Percentiles rank a stretch among this genome's conserved stretches.
These are phyloP conservation scores for Pholis gunnellus DNA, from an alignment of 2,113 vertebrate species.

Conservation along the genomic window DNA sequence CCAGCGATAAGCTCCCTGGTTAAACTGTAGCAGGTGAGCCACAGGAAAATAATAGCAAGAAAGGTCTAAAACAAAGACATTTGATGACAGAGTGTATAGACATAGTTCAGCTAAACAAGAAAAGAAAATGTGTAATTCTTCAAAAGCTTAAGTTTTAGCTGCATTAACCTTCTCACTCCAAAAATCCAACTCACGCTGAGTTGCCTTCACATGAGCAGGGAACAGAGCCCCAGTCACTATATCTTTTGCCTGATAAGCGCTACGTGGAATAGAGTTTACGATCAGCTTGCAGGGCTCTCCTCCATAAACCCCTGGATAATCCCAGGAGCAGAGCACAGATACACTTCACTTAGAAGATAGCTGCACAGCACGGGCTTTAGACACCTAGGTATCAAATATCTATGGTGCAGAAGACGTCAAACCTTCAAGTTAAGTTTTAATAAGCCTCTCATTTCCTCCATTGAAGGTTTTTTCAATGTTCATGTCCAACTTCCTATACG, in stretches of 20 bases:
- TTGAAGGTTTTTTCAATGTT: background rate
- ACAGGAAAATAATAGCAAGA: background rate
- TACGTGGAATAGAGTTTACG: constrained; percentile 59
- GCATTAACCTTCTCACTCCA: constrained; percentile 13
- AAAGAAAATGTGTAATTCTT: background rate
- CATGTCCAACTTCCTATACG: background rate
- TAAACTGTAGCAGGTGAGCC: constrained; percentile 33
- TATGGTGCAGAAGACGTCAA: background rate
- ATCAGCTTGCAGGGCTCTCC: constrained; percentile 52
- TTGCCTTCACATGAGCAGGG: constrained; percentile 65
- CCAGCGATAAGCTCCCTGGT: constrained; percentile 65
- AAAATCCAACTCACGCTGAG: constrained; percentile 61
- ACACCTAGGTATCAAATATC: background rate
- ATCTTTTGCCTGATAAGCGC: constrained; percentile 66
- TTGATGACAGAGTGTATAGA: background rate
- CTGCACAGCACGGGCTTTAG: background rate
- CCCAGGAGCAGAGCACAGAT: constrained; percentile 46
- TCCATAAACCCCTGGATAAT: constrained; percentile 20
- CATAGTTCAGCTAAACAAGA: background rate
- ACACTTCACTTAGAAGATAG: constrained; percentile 28
- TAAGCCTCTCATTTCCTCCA: background rate
- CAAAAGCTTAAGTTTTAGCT: constrained; percentile 45
- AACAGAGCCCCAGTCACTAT: constrained; percentile 72
- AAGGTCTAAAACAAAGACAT: background rate
- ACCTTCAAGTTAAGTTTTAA: background rate